These are phyloP conservation scores for Saccostrea cuccullata DNA, from an alignment of 1,140 invertebrate species.

Conservation along the genomic window DNA sequence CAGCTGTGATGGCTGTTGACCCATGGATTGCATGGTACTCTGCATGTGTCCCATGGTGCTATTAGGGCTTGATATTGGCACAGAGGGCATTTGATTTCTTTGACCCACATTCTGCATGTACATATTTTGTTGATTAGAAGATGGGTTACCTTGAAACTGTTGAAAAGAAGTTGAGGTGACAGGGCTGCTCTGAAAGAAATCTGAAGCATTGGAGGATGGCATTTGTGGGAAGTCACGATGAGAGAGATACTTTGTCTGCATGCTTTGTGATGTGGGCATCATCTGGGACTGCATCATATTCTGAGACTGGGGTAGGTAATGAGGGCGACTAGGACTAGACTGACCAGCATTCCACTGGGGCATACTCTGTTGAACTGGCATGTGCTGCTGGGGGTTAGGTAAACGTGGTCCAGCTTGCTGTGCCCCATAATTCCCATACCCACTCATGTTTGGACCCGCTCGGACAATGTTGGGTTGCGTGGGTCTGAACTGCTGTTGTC, in stretches of 20 bases:
- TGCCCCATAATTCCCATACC: neutral
- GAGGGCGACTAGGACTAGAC: slow-evolving; percentile 51
- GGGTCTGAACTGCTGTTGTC: slow-evolving; percentile 37
- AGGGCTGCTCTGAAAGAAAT: slow-evolving; percentile 23
- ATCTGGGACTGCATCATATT: slow-evolving; percentile 19
- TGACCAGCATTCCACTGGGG: slow-evolving; percentile 54
- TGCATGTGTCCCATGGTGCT: slow-evolving; percentile 58
- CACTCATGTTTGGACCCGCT: neutral
- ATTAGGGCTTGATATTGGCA: slow-evolving; percentile 57
- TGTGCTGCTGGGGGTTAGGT: slow-evolving; percentile 60
- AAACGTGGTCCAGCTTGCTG: slow-evolving; percentile 55
- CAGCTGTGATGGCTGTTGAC: slow-evolving; percentile 46
- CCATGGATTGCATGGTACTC: neutral
- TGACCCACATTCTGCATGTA: slow-evolving; percentile 63
- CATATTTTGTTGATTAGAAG: slow-evolving; percentile 42
- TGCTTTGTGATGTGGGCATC: slow-evolving; percentile 68
- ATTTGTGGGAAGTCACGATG: slow-evolving; percentile 57
- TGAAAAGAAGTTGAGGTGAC: neutral
- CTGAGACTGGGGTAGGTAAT: slow-evolving; percentile 50
- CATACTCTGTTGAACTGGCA: slow-evolving; percentile 50
- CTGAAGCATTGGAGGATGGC: slow-evolving; percentile 23
- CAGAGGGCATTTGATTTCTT: slow-evolving; percentile 55
- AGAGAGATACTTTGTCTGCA: slow-evolving; percentile 55
- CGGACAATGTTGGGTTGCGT: neutral
- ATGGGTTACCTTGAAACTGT: slow-evolving; percentile 34